A percentile compares a stretch with the other conserved stretches of the same genome.
Evolutionary conservation across 2,888 invertebrate genomes (phyloP).

Genomic region (Ormyrus nitidulus): DNA sequence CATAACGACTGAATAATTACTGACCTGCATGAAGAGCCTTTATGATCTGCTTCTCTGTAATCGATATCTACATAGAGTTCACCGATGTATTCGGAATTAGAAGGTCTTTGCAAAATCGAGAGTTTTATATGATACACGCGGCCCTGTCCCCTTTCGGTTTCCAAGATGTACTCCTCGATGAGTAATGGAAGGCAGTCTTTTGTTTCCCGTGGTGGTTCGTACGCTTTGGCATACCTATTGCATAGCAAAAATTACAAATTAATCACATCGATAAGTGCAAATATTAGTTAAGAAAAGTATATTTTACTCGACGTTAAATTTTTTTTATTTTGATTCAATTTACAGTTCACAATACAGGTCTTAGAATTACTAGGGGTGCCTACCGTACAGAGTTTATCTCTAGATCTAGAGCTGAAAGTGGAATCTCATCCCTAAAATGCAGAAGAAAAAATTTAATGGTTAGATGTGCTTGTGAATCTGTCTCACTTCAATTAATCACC

Average conservation of each 20-base stretch:
- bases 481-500: too few species aligned
- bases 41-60: slow-evolving; percentile 84
- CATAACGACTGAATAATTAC: neutral
- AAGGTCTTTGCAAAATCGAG: slow-evolving; percentile 90
- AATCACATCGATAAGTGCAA: neutral
- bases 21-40: slow-evolving; percentile 89
- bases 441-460: too few species aligned
- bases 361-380: too few species aligned
- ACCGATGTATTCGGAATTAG: slow-evolving; percentile 92
- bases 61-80: slow-evolving; percentile 93
- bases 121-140: slow-evolving; percentile 90
- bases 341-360: too few species aligned
- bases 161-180: slow-evolving; percentile 91
- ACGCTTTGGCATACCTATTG: slow-evolving; percentile 76
- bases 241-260: neutral
- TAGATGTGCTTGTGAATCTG: too few species aligned
- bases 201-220: slow-evolving; percentile 81
- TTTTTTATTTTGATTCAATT: neutral
- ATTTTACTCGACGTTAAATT: too few species aligned
- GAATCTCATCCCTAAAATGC: too few species aligned
- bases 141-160: slow-evolving; percentile 86
- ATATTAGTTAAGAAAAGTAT: neutral
- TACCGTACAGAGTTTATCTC: too few species aligned
- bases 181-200: slow-evolving; percentile 87
- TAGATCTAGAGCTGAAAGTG: too few species aligned